phyloP scores from a whole-genome alignment of 1,140 invertebrate genomes.

The Phocides pigmalion region DNA sequence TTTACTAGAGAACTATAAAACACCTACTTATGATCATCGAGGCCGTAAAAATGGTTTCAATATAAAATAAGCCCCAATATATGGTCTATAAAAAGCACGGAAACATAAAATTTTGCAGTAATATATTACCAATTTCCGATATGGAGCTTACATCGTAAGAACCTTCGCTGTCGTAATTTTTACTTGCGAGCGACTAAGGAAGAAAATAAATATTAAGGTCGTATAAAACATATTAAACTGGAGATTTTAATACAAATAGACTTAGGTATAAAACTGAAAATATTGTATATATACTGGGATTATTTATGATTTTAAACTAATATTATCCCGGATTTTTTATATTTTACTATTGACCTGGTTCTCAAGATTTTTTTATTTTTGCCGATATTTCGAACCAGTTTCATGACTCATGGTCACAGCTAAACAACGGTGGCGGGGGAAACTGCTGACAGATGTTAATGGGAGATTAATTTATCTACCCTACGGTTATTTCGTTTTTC shows the following conservation, averaged over 20 bases:
- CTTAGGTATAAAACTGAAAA: no score
- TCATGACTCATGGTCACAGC: no score
- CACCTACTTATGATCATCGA: conserved; percentile 68
- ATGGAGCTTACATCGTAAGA: conserved; percentile 50
- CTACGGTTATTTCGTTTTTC: no score
- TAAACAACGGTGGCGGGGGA: no score
- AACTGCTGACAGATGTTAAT: no score
- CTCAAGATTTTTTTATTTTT: no score
- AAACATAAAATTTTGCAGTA: conserved; percentile 71
- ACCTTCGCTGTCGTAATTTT: conserved; percentile 23
- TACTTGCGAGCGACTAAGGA: conserved; percentile 20
- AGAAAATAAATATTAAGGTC: conserved; percentile 3
- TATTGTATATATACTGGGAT: no score
- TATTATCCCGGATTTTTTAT: no score
- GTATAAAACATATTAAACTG: not conserved
- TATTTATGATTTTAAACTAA: no score
- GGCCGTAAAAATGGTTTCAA: conserved; percentile 68
- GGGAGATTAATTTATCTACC: no score
- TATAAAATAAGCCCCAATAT: conserved; percentile 67
- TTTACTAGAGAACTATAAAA: conserved; percentile 55
- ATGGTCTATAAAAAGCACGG: conserved; percentile 71
- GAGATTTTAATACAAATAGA: not conserved
- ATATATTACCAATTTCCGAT: conserved; percentile 73
- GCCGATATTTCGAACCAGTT: no score
- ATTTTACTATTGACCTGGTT: no score